Evolutionary conservation across 1,140 invertebrate genomes (phyloP).

Genomic region (Aphidius gifuensis): DNA sequence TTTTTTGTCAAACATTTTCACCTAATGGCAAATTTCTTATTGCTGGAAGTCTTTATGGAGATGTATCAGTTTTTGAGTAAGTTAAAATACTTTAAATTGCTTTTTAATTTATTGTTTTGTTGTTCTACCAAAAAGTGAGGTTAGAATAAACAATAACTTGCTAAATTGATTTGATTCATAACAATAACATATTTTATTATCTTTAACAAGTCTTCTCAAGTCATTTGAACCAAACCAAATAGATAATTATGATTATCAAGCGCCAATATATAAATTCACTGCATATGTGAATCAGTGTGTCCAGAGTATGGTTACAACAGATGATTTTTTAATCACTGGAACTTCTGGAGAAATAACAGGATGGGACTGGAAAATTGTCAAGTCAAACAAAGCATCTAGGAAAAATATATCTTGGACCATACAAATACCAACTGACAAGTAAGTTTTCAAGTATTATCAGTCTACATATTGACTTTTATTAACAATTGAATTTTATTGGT

Average conservation of each 20-base stretch:
- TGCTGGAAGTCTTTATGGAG: conserved; percentile 80
- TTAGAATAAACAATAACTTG: background rate
- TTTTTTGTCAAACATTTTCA: conserved; percentile 77
- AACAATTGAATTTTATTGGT: background rate
- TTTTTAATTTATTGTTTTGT: conserved; percentile 13
- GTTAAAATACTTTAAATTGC: conserved; percentile 37
- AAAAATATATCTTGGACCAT: conserved; percentile 65
- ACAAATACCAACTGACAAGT: conserved; percentile 64
- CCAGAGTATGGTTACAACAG: conserved; percentile 68
- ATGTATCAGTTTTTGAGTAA: conserved; percentile 81
- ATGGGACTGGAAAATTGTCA: conserved; percentile 71
- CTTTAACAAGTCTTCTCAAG: conserved; percentile 56
- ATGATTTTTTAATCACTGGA: conserved; percentile 73
- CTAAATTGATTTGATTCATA: background rate
- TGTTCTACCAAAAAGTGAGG: conserved; percentile 12
- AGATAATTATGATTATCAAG: conserved; percentile 56
- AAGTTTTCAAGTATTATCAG: conserved; percentile 16
- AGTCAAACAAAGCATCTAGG: conserved; percentile 62
- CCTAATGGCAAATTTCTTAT: conserved; percentile 78
- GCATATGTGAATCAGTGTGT: conserved; percentile 63
- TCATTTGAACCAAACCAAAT: conserved; percentile 55
- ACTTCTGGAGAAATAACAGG: conserved; percentile 70
- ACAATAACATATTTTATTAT: conserved; percentile 14
- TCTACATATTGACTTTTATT: too few relatives aligned
- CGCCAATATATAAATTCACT: conserved; percentile 60